Conservation (phyloP, 1,140 invertebrate species). For the Neodiprion pinetum region DNA sequence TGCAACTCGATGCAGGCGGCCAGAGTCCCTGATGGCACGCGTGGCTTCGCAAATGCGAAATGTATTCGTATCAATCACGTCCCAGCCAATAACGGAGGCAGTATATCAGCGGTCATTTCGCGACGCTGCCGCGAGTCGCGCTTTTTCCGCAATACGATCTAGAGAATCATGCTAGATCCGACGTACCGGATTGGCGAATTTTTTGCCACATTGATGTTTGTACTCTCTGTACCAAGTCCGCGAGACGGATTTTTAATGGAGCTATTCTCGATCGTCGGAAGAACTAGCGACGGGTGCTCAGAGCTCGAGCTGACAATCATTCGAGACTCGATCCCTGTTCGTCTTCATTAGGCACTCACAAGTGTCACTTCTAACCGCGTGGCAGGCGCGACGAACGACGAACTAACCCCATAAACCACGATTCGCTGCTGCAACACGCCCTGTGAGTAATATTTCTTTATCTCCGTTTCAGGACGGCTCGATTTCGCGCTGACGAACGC, state of each 20-base stretch:
- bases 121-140: background rate
- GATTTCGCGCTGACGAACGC: constrained; percentile 37
- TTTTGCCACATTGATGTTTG: no score
- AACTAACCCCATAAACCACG: constrained; percentile 21
- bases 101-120: constrained; percentile 1
- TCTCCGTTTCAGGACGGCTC: constrained; percentile 36
- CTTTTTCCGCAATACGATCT: background rate
- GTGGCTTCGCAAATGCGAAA: background rate
- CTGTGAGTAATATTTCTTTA: constrained; percentile 35
- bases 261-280: background rate
- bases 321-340: background rate
- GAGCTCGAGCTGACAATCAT: background rate
- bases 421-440: background rate
- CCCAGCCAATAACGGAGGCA: background rate
- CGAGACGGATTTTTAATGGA: background rate
- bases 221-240: background rate
- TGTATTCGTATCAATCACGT: constrained; percentile 12
- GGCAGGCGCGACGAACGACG: constrained; percentile 27
- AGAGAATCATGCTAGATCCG: background rate
- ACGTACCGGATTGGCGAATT: no score
- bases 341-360: constrained; percentile 31
- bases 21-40: background rate
- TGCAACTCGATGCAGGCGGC: no score
- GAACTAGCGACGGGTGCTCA: background rate
- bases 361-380: constrained; percentile 40